phyloP scores from a whole-genome alignment of 2,888 invertebrate genomes.

The Therioaphis trifolii region DNA sequence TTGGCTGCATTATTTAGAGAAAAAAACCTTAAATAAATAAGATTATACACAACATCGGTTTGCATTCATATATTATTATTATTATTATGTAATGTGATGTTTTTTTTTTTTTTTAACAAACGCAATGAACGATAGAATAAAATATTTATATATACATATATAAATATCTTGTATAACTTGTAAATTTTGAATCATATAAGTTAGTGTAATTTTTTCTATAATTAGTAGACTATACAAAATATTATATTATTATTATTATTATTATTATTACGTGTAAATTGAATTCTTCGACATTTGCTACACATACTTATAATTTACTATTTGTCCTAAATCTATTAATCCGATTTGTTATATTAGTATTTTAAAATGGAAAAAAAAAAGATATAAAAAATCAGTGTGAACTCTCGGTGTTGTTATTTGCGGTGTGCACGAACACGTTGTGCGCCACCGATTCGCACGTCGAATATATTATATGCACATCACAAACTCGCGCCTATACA shows the following conservation, averaged over 20 bases:
- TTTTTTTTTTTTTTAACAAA: not conserved
- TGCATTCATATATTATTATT: not conserved
- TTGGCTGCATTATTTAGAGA: no score
- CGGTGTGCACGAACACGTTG: not conserved
- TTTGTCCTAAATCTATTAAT: constrained; percentile 45
- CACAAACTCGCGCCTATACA: no score
- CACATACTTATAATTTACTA: constrained; percentile 36
- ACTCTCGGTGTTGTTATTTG: constrained; percentile 35
- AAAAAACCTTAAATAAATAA: not conserved
- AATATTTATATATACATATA: not conserved
- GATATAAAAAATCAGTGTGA: constrained; percentile 42
- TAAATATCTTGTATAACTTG: constrained; percentile 11
- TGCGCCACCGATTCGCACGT: not conserved
- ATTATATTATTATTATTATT: constrained; percentile 41
- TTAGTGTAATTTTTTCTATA: constrained; percentile 45
- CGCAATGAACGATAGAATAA: not conserved
- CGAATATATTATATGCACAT: no score
- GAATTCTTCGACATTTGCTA: constrained; percentile 40
- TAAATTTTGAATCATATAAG: constrained; percentile 15
- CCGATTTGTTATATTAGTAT: constrained; percentile 57
- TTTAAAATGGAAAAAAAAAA: constrained; percentile 35
- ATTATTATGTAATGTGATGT: no score
- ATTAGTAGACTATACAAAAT: constrained; percentile 36
- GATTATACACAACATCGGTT: not conserved
- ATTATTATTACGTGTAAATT: constrained; percentile 33